Evolutionary conservation across 2,113 vertebrate genomes (phyloP).

Genomic region (Halcyon malimbica): DNA sequence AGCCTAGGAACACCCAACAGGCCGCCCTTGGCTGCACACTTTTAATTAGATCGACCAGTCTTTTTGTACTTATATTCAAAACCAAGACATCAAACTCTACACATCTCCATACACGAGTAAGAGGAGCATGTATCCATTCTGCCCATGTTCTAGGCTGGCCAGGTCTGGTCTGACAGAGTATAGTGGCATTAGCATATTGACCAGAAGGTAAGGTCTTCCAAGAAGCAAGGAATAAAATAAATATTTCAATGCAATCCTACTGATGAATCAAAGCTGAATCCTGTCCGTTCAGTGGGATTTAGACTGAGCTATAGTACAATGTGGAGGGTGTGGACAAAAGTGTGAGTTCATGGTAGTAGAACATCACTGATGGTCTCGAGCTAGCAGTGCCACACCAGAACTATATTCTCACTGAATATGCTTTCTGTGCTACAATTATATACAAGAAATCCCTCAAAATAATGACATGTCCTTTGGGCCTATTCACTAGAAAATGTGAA

Average conservation of each 20-base stretch:
- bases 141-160: background rate
- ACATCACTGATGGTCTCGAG: background rate
- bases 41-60: background rate
- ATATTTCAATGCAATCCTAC: background rate
- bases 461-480: background rate
- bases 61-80: background rate
- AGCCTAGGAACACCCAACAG: background rate
- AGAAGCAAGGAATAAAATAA: background rate
- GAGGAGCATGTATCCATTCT: background rate
- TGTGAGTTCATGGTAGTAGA: background rate
- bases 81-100: background rate
- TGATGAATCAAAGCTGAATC: background rate
- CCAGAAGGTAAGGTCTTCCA: background rate
- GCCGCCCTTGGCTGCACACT: background rate
- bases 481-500: background rate
- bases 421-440: background rate
- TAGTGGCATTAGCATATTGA: background rate
- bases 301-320: background rate
- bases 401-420: background rate
- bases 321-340: background rate
- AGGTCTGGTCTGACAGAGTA: background rate
- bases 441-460: background rate
- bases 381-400: background rate
- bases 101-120: background rate
- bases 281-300: background rate